Evolutionary conservation across 1,140 invertebrate species (phyloP), one percentile per base, ranked within the genome.

Genomic region (Coptotermes formosanus): DNA sequence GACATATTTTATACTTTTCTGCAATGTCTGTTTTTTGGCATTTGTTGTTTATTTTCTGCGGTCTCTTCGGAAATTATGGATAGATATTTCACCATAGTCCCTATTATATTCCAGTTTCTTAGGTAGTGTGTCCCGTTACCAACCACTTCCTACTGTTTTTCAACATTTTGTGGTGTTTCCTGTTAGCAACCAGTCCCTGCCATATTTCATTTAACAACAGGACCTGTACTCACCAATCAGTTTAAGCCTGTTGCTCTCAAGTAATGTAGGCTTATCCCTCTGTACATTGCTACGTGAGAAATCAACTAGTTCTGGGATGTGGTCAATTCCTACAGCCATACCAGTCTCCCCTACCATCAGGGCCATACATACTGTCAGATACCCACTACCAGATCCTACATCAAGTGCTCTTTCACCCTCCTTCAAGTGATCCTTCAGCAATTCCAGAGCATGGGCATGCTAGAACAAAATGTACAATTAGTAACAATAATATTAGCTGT

Each of bases 301-400:
- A 86, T 94, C 91, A 14, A 98, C 95, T 87, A 99, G 92, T 90
- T 98, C 95, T 48, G 95, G 92, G 89, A 99, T 98, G 91, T 99
- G 98, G 90, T 99, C 98, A 88, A 99, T 97, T 25, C 98, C 98
- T 87, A 99, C 92, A 23, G 93, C 95, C 89, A 92, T 90, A 48
- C 98, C 98, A 87, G 92, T 93, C 82, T 94, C 91, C 52, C 96
- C 96, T 85, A 98, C 93, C 96, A 98, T 96, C 1, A 95, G 90
- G 52, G 96, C 96, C 95, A 99, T 98, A 89, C 98, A 99, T n/a
- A 97, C 96, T 55, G 98, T 99, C 23, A 99, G 93, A 91, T 99
- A 99, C 11, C 98, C 98, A 89, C 96, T 98, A 32, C 98, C 98
- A 88, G 97, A 99, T 19, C 98, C 98, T 86, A 99, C 97, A 93